phyloP scores from a whole-genome alignment of 2,797 vertebrate genomes.

The Chiloscyllium punctatum region DNA sequence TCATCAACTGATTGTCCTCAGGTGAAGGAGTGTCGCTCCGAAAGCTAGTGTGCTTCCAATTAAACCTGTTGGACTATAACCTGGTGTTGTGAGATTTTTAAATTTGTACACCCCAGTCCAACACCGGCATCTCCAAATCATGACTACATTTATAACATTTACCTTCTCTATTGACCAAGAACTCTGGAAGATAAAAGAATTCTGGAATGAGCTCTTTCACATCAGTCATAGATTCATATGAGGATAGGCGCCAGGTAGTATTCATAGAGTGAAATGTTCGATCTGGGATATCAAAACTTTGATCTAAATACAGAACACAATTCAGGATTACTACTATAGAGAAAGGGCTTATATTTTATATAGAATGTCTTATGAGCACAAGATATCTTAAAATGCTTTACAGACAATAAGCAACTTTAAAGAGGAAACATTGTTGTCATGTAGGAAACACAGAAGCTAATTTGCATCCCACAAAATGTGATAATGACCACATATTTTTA shows the following conservation, averaged over 20 bases:
- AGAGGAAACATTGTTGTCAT: neutral
- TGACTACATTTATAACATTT: slow-evolving; percentile 35
- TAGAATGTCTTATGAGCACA: no score
- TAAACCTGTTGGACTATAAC: no score
- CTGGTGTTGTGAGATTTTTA: no score
- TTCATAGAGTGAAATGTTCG: slow-evolving; percentile 98
- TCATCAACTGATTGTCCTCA: no score
- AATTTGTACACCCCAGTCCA: no score
- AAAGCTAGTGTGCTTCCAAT: no score
- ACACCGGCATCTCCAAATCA: no score
- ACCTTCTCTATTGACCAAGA: slow-evolving; percentile 97
- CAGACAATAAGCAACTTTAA: neutral
- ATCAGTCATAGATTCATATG: slow-evolving; percentile 96
- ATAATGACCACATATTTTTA: neutral
- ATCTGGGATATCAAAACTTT: slow-evolving; percentile 99
- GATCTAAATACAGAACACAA: slow-evolving; percentile 68
- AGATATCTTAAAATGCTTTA: neutral
- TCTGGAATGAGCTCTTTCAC: slow-evolving; percentile 97
- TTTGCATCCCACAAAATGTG: neutral
- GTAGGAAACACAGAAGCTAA: no score
- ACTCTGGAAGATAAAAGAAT: slow-evolving; percentile 97
- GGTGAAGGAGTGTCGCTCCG: no score
- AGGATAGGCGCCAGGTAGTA: slow-evolving; percentile 96
- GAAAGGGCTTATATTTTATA: neutral
- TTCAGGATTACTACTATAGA: neutral